phyloP scores from a whole-genome alignment of 2,888 invertebrate genomes.

The Hemicrepidius hirtus region DNA sequence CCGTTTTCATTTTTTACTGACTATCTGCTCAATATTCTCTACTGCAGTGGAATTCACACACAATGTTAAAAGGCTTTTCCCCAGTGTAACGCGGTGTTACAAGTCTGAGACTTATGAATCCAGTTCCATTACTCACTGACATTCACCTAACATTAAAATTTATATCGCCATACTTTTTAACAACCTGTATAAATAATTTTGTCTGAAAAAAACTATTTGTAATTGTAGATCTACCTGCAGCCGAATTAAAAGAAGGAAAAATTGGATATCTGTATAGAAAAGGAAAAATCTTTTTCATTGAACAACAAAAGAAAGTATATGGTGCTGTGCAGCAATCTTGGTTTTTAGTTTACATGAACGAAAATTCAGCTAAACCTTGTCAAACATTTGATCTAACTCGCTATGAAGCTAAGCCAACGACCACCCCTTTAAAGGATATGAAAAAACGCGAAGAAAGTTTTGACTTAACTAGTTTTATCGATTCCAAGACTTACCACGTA shows the following conservation, averaged over 20 bases:
- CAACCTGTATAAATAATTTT: too few species aligned
- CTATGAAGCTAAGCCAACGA: constrained; percentile 46
- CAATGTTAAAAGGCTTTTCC: too few species aligned
- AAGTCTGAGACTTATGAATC: too few species aligned
- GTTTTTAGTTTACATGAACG: constrained; percentile 46
- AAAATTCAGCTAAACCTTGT: constrained; percentile 49
- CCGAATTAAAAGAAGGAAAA: constrained; percentile 39
- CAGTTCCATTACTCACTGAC: too few species aligned
- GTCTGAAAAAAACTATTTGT: too few species aligned
- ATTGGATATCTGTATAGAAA: constrained; percentile 37
- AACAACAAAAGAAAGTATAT: constrained; percentile 44
- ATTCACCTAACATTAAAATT: too few species aligned
- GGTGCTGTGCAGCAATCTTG: constrained; percentile 42
- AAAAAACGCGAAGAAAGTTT: constrained; percentile 46
- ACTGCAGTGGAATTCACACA: too few species aligned
- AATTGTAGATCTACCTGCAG: constrained; percentile 45
- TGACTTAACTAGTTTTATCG: constrained; percentile 23
- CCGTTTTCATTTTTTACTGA: too few species aligned
- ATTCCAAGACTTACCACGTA: constrained; percentile 43
- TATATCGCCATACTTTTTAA: too few species aligned
- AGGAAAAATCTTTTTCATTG: constrained; percentile 47
- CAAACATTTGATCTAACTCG: constrained; percentile 49
- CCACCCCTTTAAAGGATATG: constrained; percentile 30
- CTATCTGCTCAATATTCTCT: too few species aligned
- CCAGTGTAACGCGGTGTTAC: too few species aligned